Conservation (phyloP, 1,140 invertebrate species). For the Solenopsis invicta region DNA sequence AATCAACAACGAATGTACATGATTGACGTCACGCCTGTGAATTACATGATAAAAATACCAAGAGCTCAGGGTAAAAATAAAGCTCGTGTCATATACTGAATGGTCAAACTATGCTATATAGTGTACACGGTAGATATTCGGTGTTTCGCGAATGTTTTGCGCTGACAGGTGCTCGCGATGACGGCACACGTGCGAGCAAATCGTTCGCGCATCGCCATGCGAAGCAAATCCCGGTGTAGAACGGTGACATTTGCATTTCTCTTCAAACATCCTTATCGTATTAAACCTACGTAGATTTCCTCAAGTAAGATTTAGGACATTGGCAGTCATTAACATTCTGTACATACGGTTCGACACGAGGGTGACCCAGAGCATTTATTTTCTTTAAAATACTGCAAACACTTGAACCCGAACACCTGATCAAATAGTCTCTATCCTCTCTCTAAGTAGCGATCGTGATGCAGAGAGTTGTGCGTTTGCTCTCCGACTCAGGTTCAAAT, state of each 20-base stretch:
- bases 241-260: slow-evolving; percentile 17
- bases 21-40: not conserved
- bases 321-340: too few species aligned
- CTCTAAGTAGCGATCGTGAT: too few species aligned
- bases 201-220: not conserved
- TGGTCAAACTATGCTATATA: slow-evolving; percentile 3
- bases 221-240: not conserved
- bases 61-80: not conserved
- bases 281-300: not conserved
- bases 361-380: too few species aligned
- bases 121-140: not conserved
- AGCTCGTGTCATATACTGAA: slow-evolving; percentile 2
- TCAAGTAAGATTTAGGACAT: too few species aligned
- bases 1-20: not conserved
- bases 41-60: slow-evolving; percentile 11
- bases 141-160: not conserved
- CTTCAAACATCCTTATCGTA: not conserved
- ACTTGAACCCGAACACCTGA: too few species aligned
- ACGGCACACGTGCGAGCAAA: slow-evolving; percentile 6
- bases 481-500: too few species aligned
- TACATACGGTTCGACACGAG: too few species aligned
- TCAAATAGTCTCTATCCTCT: too few species aligned
- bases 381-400: too few species aligned
- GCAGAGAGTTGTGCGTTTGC: too few species aligned
- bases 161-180: slow-evolving; percentile 4